Evolutionary conservation across 1,140 invertebrate species (phyloP).

Genomic region (Bombus polaris): DNA sequence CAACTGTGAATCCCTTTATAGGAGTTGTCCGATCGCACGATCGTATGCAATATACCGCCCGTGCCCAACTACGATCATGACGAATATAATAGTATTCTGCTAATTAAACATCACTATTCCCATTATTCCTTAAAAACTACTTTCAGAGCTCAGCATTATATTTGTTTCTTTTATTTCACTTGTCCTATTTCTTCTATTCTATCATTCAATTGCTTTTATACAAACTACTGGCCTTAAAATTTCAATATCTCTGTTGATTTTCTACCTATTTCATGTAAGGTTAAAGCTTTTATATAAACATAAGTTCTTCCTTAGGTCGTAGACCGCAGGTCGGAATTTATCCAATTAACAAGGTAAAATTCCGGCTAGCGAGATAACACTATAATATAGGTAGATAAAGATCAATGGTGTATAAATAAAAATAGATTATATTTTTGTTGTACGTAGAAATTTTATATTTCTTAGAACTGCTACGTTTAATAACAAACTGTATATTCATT

Average conservation of each 20-base stretch:
- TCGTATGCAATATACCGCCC: too few relatives aligned
- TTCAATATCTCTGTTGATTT: background rate
- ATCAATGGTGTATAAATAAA: slow-evolving; percentile 16
- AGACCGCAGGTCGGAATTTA: too few relatives aligned
- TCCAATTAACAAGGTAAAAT: background rate
- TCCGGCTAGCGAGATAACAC: background rate
- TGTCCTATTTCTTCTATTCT: background rate
- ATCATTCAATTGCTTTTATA: background rate
- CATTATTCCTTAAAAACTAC: background rate
- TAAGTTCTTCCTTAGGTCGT: background rate
- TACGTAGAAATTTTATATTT: slow-evolving; percentile 72
- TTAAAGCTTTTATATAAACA: background rate
- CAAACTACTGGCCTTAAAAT: background rate
- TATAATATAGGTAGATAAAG: background rate
- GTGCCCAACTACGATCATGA: too few relatives aligned
- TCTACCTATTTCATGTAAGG: background rate
- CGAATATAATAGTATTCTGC: too few relatives aligned
- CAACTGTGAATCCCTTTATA: too few relatives aligned
- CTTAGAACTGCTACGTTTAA: slow-evolving; percentile 64
- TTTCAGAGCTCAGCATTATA: background rate
- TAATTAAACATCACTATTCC: too few relatives aligned
- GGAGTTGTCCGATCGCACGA: too few relatives aligned
- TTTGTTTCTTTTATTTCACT: background rate
- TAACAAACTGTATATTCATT: slow-evolving; percentile 64
- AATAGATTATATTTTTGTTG: slow-evolving; percentile 44